phyloP scores from a whole-genome alignment of 2,888 invertebrate genomes.

The Antheraea assamensis region DNA sequence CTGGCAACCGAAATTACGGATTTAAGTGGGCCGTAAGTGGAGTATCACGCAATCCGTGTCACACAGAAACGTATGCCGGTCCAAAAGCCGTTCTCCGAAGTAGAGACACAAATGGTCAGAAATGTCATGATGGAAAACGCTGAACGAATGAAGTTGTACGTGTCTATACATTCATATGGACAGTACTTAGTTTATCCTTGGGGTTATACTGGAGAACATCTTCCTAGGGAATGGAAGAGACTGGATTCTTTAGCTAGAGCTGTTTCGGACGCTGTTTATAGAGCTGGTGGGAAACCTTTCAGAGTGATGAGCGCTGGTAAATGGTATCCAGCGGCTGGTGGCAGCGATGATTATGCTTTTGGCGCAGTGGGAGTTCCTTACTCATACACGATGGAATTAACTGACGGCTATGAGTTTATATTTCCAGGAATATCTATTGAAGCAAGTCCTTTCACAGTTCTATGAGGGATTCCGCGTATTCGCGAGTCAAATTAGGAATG shows the following conservation, averaged over 20 bases:
- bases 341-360: conserved; percentile 84
- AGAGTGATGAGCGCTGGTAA: conserved; percentile 75
- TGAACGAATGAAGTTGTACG: conserved; percentile 82
- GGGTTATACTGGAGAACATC: conserved; percentile 78
- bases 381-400: conserved; percentile 84
- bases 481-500: conserved; percentile 53
- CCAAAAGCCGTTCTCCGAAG: conserved; percentile 83
- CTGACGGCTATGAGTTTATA: conserved; percentile 84
- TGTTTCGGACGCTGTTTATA: conserved; percentile 66
- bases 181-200: conserved; percentile 84
- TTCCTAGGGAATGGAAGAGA: conserved; percentile 75
- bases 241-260: conserved; percentile 64
- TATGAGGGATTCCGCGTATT: conserved; percentile 68
- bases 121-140: conserved; percentile 76
- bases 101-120: conserved; percentile 81
- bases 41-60: conserved; percentile 83
- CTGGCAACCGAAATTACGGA: conserved; percentile 87
- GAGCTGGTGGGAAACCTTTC: conserved; percentile 71
- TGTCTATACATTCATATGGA: conserved; percentile 87
- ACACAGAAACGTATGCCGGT: conserved; percentile 83
- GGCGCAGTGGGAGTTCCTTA: conserved; percentile 78
- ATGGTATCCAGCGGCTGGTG: conserved; percentile 84
- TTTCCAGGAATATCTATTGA: conserved; percentile 80
- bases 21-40: conserved; percentile 86
- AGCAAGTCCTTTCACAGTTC: conserved; percentile 56